Base-by-base conservation (phyloP, 2,113 vertebrate genomes). In the Oenanthe oenanthe region DNA sequence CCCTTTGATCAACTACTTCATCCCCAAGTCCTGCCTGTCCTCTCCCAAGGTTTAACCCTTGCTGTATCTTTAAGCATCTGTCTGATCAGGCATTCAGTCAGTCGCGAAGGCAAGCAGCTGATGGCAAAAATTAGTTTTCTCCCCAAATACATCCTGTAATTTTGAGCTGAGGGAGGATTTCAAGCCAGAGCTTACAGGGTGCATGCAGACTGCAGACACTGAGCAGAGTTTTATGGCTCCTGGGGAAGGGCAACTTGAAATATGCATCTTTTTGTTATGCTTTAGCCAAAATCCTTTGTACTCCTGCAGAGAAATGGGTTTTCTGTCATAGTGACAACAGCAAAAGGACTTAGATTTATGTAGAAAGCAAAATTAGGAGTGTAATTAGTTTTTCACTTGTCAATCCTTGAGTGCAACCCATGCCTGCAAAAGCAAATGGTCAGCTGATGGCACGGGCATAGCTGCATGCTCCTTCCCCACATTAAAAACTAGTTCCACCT, bases 1-100 rank as follows among this genome's bases (percentile, higher is more conserved):
- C 92, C 75, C 95, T 96, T 96, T 94, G 85, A 95, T 96, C 79
- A 84, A 8, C 88, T 90, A 4, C 85, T 88, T 90, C 88, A 71
- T 96, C 88, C 79, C 56, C 1, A 10, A 67, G 82, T 95, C 79
- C 65, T 92, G 75, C 82, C 53, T 67, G 28, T 88, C 83, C 70
- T 86, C 50, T 75, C 75, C 19, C 70, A 57, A 70, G n/a, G 29
- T 85, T 96, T 96, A 95, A 96, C 95, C 51, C 89, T 90, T 80
- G 40, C 63, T 71, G 3, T 56, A 40, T 74, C 54, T 57, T 74
- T 32, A 51, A 24, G 26, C 40, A 47, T 34, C 42, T 13, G 0
- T 58, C 60, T 85, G 22, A 2, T 36, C 5, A 8, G 26, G 12
- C 3, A 40, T 48, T 4, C 51, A 80, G 43, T 74, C 31, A 17